phyloP scores from a whole-genome alignment of 2,888 invertebrate genomes.

The Malthinus seriepunctatus region DNA sequence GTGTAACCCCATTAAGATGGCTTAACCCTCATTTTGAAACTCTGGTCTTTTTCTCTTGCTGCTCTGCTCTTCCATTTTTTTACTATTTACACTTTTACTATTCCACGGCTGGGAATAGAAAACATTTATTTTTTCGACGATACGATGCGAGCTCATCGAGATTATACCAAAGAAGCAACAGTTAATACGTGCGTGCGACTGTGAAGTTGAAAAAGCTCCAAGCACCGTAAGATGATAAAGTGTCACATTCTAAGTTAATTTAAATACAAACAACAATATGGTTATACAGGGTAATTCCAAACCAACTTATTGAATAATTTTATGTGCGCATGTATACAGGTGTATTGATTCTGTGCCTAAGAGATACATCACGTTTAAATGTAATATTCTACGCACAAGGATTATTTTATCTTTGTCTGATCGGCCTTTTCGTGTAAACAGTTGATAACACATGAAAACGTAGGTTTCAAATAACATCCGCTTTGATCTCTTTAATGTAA shows the following conservation, averaged over 20 bases:
- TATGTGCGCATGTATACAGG: conserved; percentile 33
- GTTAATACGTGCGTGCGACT: too few relatives aligned
- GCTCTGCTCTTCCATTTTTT: too few relatives aligned
- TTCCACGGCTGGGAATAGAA: too few relatives aligned
- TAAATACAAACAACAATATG: conserved; percentile 27
- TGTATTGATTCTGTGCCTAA: conserved; percentile 31
- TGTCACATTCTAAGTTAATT: conserved; percentile 12
- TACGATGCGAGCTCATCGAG: too few relatives aligned
- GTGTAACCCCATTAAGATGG: too few relatives aligned
- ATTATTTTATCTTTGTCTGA: conserved; percentile 23
- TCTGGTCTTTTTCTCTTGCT: too few relatives aligned
- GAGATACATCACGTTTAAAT: conserved; percentile 26
- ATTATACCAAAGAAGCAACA: too few relatives aligned
- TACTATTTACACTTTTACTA: too few relatives aligned
- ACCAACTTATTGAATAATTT: conserved; percentile 29
- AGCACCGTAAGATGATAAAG: not conserved
- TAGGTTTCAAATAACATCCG: conserved; percentile 12
- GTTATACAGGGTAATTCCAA: conserved; percentile 30
- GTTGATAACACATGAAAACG: conserved; percentile 16
- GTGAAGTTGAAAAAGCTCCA: too few relatives aligned
- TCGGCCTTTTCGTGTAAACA: conserved; percentile 8
- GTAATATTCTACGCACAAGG: conserved; percentile 21
- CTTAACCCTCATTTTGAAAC: too few relatives aligned
- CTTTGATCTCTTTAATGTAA: conserved; percentile 9
- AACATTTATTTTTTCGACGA: too few relatives aligned